A percentile compares a stretch with the other conserved stretches of the same genome.
Evolutionary conservation across 2,888 invertebrate genomes (phyloP).

Genomic region (Trachelus tabidus): DNA sequence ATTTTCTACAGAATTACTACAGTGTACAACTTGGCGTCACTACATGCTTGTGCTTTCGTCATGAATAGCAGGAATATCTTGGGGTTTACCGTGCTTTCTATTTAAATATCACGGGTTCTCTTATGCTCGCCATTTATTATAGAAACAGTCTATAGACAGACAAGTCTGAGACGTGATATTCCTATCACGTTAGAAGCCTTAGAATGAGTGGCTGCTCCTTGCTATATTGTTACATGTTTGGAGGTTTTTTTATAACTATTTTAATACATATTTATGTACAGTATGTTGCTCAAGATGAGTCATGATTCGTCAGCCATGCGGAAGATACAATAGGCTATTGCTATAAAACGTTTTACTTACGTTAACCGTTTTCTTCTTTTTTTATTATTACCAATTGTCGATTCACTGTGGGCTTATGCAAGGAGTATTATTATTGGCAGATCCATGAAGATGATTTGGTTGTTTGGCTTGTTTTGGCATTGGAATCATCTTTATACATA

Average conservation of each 20-base stretch:
- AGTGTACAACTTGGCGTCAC: neutral
- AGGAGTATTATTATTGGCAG: neutral
- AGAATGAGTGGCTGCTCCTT: neutral
- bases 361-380: neutral
- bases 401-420: neutral
- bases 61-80: neutral
- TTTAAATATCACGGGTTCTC: neutral
- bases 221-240: neutral
- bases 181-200: neutral
- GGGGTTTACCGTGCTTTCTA: neutral
- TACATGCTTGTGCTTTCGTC: neutral
- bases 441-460: neutral
- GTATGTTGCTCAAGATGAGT: neutral
- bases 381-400: neutral
- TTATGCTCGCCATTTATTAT: neutral
- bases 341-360: neutral
- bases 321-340: neutral
- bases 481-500: neutral
- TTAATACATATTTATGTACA: neutral
- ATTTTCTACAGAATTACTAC: neutral
- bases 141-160: neutral
- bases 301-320: neutral
- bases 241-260: neutral
- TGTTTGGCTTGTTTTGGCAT: neutral
- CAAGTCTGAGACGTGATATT: neutral